Evolutionary conservation across 2,797 vertebrate genomes (phyloP), one percentile per base, ranked within the genome.

Genomic region (Lophius americanus): DNA sequence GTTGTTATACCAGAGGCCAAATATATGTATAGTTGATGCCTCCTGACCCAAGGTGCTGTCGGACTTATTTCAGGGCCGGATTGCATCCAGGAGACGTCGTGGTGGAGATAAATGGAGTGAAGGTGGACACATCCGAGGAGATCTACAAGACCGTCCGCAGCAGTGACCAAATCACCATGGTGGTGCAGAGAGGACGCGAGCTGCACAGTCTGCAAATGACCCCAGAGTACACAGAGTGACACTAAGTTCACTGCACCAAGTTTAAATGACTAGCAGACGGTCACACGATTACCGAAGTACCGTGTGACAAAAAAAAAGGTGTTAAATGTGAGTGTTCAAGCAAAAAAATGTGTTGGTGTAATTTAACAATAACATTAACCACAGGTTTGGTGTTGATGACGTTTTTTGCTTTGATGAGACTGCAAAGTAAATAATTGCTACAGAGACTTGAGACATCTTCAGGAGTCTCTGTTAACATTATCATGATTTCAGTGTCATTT

Each of bases 41-140:
- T 13, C 3, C 12, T 47, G 61, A 75, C 47, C 7, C 13, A 33
- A 23, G 12, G 9, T 46, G 1, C 1, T 3, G 6, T 75, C 0
- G 0, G 41, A 5, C 47, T 39, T 42, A 33, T 84, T 73, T 2
- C 84, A 98, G 97, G 89, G 95, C 96, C 1, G 97, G 98, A 39
- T 80, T 99, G 87, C 93, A 93, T 76, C 88, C 96, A 0, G 97
- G 96, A 3, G 98, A 99, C 0, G 81, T 98, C 0, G 93, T 98
- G 70, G 55, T 97, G 85, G 95, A 98, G 87, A 95, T 98, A 60
- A 98, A 97, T 0, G 94, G 95, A 2, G 75, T 66, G 4, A 68
- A 69, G 6, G 94, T 95, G 0, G 91, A 92, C 64, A 94, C 93
- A 0, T 92, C 96, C 0, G 97, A 98, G 83, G 96, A 98, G 1